Conservation (phyloP, 2,113 vertebrate species). For the Gambusia affinis region DNA sequence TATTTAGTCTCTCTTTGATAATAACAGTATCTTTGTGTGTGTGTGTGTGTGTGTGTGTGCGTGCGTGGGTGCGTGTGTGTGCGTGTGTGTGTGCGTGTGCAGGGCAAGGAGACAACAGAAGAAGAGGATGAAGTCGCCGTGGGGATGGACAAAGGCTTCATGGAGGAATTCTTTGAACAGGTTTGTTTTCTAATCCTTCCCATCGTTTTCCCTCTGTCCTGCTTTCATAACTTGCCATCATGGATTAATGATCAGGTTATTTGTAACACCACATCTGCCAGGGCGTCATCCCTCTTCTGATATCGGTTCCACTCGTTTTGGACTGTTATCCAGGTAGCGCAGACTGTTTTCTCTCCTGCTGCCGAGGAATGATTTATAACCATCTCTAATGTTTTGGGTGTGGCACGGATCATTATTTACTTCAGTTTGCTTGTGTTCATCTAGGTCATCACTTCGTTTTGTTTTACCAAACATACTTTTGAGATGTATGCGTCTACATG, state of each 20-base stretch:
- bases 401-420: slow-evolving; percentile 23
- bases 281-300: slow-evolving; percentile 1
- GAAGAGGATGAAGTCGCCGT: slow-evolving; percentile 91
- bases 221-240: slow-evolving; percentile 8
- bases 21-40: slow-evolving; percentile 11
- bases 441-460: not conserved
- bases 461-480: not conserved
- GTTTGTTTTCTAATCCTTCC: slow-evolving; percentile 64
- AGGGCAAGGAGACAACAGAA: slow-evolving; percentile 86
- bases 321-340: slow-evolving; percentile 28
- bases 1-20: not conserved
- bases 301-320: slow-evolving; percentile 22
- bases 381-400: slow-evolving; percentile 7
- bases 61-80: no score
- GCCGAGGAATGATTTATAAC: slow-evolving; percentile 40
- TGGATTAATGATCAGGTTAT: slow-evolving; percentile 7
- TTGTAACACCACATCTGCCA: not conserved
- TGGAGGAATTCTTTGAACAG: slow-evolving; percentile 97
- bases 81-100: slow-evolving; percentile 20
- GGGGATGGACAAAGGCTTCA: slow-evolving; percentile 90
- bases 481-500: not conserved
- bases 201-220: not conserved
- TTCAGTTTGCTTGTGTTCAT: slow-evolving; percentile 52
- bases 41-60: no score
- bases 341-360: slow-evolving; percentile 6